Percentiles rank a stretch among this genome's conserved stretches.
phyloP scores from a whole-genome alignment of 2,888 invertebrate genomes.

The Crematogaster levior region DNA sequence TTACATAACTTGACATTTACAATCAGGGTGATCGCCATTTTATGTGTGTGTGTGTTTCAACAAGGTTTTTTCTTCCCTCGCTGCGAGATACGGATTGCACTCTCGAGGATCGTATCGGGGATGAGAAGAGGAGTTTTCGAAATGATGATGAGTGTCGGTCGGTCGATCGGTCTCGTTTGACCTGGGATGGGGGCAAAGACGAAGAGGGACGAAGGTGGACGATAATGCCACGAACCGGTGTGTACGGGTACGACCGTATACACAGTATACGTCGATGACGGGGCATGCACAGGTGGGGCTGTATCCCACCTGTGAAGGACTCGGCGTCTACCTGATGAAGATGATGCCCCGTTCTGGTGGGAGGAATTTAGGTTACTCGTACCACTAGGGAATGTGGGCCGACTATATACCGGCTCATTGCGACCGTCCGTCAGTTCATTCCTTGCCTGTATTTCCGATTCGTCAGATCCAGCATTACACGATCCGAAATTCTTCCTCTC shows the following conservation, averaged over 20 bases:
- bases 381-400: constrained; percentile 85
- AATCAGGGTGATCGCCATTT: constrained; percentile 13
- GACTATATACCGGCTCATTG: constrained; percentile 84
- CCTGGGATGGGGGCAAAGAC: constrained; percentile 3
- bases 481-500: neutral
- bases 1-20: too few species aligned
- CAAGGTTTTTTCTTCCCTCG: constrained; percentile 11
- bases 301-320: constrained; percentile 43
- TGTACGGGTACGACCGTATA: neutral
- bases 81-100: neutral
- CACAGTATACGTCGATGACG: neutral
- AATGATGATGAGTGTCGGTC: constrained; percentile 3
- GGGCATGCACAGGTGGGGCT: constrained; percentile 34
- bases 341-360: constrained; percentile 76
- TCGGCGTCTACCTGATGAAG: constrained; percentile 59
- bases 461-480: constrained; percentile 44
- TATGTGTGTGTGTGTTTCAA: too few species aligned
- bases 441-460: constrained; percentile 63
- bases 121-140: constrained; percentile 22
- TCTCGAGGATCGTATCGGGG: constrained; percentile 2
- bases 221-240: constrained; percentile 25
- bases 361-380: constrained; percentile 85
- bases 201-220: constrained; percentile 32
- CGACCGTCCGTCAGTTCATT: constrained; percentile 83
- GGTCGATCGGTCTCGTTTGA: constrained; percentile 5